Evolutionary conservation across 2,113 vertebrate genomes (phyloP).

Genomic region (Cryptotis parvus): DNA sequence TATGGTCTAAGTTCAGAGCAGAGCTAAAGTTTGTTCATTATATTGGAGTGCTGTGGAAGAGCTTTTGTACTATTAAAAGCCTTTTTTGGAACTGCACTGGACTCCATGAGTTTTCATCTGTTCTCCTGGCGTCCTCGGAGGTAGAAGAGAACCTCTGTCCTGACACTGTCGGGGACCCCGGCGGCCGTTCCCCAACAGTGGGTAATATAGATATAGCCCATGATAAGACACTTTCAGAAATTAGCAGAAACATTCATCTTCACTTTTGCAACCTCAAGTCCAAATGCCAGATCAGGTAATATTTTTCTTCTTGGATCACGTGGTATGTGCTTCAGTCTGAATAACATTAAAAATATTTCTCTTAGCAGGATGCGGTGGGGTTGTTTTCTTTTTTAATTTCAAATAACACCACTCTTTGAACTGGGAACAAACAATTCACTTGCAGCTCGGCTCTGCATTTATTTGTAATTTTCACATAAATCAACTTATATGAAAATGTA

Average conservation of each 20-base stretch:
- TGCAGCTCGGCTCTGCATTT: conserved; percentile 88
- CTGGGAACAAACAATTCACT: conserved; percentile 89
- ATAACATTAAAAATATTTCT: conserved; percentile 82
- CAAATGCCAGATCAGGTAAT: background rate
- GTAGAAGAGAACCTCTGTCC: too few species aligned
- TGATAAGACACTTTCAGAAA: conserved; percentile 41
- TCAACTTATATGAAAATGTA: conserved; percentile 91
- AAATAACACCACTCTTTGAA: conserved; percentile 86
- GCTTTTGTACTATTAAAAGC: too few species aligned
- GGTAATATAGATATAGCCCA: background rate
- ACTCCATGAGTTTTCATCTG: too few species aligned
- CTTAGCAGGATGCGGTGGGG: conserved; percentile 73
- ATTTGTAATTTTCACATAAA: conserved; percentile 91
- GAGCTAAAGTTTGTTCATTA: too few species aligned
- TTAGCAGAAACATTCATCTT: conserved; percentile 16
- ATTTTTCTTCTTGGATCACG: conserved; percentile 49
- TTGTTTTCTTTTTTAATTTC: conserved; percentile 85
- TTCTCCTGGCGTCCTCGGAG: too few species aligned
- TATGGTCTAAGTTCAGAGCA: too few species aligned
- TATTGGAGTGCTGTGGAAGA: too few species aligned
- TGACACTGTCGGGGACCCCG: too few species aligned
- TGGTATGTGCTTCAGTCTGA: conserved; percentile 75
- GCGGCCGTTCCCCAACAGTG: too few species aligned
- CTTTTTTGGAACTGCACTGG: too few species aligned
- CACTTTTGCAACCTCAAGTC: conserved; percentile 28